These are phyloP conservation scores for Anabacerthia variegaticeps DNA, from an alignment of 2,797 vertebrate genomes.

Conservation along the genomic window DNA sequence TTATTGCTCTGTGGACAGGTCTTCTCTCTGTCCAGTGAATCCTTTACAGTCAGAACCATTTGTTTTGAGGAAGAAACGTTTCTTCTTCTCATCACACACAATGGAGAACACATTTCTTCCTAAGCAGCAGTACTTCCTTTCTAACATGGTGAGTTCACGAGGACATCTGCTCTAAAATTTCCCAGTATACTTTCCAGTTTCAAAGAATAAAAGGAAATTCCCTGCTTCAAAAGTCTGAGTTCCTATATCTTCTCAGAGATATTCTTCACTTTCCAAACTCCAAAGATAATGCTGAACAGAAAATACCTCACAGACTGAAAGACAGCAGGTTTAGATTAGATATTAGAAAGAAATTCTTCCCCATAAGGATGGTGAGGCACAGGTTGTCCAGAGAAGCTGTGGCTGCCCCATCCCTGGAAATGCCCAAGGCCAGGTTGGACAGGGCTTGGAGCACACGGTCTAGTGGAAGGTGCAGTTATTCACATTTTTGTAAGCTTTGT, in stretches of 20 bases:
- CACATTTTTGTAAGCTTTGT: rapidly evolving
- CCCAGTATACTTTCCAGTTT: neutral
- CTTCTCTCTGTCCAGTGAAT: constrained; percentile 10
- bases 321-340: neutral
- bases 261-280: neutral
- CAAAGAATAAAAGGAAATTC: neutral
- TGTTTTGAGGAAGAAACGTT: constrained; percentile 36
- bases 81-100: constrained; percentile 35
- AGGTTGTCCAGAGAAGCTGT: neutral
- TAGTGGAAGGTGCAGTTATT: neutral
- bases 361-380: neutral
- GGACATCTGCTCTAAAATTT: neutral
- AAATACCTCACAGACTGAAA: neutral
- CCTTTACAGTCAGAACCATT: neutral
- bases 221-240: neutral
- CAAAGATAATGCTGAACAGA: neutral
- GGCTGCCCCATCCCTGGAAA: neutral
- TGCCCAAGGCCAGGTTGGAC: neutral
- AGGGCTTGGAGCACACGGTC: neutral
- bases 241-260: neutral
- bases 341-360: neutral
- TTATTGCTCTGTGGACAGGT: neutral
- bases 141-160: neutral
- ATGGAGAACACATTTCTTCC: neutral
- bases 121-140: rapidly evolving